Evolutionary conservation across 2,797 vertebrate species (phyloP).

Genomic region (Mastacembelus armatus): DNA sequence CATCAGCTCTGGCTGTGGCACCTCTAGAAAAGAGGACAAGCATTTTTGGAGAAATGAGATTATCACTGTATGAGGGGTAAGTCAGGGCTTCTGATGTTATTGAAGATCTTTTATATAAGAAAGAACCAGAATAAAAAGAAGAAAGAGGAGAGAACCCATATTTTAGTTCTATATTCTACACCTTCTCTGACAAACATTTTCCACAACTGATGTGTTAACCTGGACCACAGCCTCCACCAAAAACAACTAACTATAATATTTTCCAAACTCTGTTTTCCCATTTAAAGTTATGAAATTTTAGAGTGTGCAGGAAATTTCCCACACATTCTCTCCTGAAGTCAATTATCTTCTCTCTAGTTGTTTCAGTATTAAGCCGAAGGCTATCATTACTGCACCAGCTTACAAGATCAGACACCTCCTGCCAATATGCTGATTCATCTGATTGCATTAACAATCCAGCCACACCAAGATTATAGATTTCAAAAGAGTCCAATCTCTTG

Average conservation of each 20-base stretch:
- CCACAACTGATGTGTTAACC: too few relatives aligned
- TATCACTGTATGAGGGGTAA: neutral
- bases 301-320: too few relatives aligned
- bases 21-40: constrained; percentile 78
- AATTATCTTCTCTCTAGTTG: neutral
- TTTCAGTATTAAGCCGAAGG: neutral
- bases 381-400: neutral
- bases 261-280: too few relatives aligned
- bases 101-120: neutral
- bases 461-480: too few relatives aligned
- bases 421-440: neutral
- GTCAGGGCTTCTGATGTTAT: neutral
- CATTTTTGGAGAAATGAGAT: neutral
- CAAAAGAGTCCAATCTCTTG: neutral
- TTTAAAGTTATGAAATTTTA: too few relatives aligned
- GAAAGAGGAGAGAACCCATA: neutral
- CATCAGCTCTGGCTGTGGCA: constrained; percentile 94
- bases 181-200: too few relatives aligned
- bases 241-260: too few relatives aligned
- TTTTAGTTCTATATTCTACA: neutral
- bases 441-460: neutral
- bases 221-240: too few relatives aligned
- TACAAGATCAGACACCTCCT: constrained; percentile 5
- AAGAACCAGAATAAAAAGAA: neutral
- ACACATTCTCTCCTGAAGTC: too few relatives aligned